Conservation (phyloP, 2,888 invertebrate genomes). For the Brachyptera risi region DNA sequence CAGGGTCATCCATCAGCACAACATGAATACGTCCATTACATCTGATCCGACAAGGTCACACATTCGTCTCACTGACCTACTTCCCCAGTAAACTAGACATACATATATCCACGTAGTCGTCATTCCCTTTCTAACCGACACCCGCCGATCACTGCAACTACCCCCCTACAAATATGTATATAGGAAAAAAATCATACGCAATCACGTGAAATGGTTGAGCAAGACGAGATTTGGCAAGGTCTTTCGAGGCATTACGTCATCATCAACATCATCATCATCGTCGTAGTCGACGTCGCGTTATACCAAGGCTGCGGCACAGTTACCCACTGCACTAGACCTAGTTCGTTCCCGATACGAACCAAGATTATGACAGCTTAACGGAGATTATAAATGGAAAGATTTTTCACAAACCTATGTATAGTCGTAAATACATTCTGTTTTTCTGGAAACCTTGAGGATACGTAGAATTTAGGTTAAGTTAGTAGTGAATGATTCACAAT, state of each 20-base stretch:
- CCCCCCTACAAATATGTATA: too few relatives aligned
- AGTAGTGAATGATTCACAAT: too few relatives aligned
- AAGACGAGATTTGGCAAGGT: slow-evolving; percentile 12
- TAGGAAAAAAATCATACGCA: too few relatives aligned
- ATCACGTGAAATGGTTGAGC: too few relatives aligned
- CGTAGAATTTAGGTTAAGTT: too few relatives aligned
- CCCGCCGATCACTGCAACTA: background rate
- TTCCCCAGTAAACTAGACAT: slow-evolving; percentile 47
- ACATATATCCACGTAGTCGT: slow-evolving; percentile 42
- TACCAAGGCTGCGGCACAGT: slow-evolving; percentile 43
- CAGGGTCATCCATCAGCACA: slow-evolving; percentile 10
- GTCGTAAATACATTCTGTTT: too few relatives aligned
- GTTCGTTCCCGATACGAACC: slow-evolving; percentile 33
- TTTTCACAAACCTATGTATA: too few relatives aligned
- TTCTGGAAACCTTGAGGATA: too few relatives aligned
- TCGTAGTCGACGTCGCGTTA: too few relatives aligned
- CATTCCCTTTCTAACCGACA: slow-evolving; percentile 29
- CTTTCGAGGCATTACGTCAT: background rate
- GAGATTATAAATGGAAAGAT: too few relatives aligned
- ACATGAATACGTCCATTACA: background rate
- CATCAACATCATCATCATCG: too few relatives aligned
- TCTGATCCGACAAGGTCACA: slow-evolving; percentile 5
- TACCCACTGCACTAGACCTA: slow-evolving; percentile 51
- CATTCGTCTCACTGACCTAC: slow-evolving; percentile 40
- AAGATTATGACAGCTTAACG: too few relatives aligned